These are phyloP conservation scores for Chaenogobius annularis DNA, from an alignment of 2,113 vertebrate genomes.

Conservation along the genomic window DNA sequence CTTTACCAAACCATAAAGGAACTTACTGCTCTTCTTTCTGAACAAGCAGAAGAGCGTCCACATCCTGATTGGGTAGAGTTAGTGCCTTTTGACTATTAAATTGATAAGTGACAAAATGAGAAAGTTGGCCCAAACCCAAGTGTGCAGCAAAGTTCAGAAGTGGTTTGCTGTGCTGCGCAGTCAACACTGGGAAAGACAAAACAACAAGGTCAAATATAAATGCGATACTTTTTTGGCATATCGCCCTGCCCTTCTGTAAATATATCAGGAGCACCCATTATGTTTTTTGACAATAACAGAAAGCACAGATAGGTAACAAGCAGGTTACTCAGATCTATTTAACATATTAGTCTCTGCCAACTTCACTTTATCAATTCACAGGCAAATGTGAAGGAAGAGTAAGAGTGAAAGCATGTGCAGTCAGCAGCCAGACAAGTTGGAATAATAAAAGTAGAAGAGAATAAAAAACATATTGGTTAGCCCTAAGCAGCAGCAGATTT, in stretches of 20 bases:
- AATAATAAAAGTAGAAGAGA: not conserved
- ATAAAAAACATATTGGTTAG: slow-evolving; percentile 11
- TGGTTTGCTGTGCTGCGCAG: slow-evolving; percentile 73
- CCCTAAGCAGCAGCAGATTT: slow-evolving; percentile 34
- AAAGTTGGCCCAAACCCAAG: slow-evolving; percentile 80
- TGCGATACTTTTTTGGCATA: not conserved
- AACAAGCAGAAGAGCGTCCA: slow-evolving; percentile 77
- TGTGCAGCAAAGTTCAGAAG: slow-evolving; percentile 82
- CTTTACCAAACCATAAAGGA: slow-evolving; percentile 81
- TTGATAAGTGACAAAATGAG: slow-evolving; percentile 78
- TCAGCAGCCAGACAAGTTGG: not conserved
- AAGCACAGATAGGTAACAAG: not conserved
- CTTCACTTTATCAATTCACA: not conserved
- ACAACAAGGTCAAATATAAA: not conserved
- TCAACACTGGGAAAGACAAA: slow-evolving; percentile 52
- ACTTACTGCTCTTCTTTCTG: slow-evolving; percentile 54
- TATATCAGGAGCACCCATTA: too few relatives aligned
- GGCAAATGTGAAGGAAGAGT: not conserved
- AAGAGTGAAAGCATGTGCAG: not conserved
- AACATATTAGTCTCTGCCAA: not conserved
- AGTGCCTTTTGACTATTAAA: slow-evolving; percentile 75
- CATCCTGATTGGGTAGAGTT: slow-evolving; percentile 77
- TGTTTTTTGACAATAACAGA: not conserved
- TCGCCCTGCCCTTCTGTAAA: too few relatives aligned
- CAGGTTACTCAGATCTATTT: not conserved